These are phyloP conservation scores for Eulemur mongoz DNA, from an alignment of 2,797 vertebrate species.

Conservation along the genomic window DNA sequence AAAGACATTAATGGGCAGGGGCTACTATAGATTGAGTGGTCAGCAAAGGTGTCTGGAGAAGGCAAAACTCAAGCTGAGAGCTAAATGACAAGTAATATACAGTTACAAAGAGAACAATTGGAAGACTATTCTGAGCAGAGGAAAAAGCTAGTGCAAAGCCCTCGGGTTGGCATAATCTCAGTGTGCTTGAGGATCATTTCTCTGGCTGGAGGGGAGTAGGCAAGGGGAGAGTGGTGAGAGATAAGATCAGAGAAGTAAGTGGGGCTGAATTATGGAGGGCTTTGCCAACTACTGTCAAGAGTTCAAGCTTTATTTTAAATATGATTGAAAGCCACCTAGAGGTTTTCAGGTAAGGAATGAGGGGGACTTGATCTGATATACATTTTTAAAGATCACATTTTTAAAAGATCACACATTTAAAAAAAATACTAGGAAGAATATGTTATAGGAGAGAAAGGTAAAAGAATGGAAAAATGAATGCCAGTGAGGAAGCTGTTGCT, in stretches of 20 bases:
- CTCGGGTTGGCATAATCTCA: background rate
- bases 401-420: background rate
- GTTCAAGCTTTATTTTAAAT: conserved; percentile 1
- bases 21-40: background rate
- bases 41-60: background rate
- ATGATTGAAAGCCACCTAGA: background rate
- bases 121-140: background rate
- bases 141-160: background rate
- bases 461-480: background rate
- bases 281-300: background rate
- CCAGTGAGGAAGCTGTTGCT: background rate
- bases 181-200: background rate
- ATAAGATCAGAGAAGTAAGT: background rate
- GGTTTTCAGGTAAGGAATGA: background rate
- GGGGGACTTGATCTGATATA: background rate
- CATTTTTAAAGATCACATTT: background rate
- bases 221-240: background rate
- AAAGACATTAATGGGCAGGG: background rate
- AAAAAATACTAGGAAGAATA: background rate
- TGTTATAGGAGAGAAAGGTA: background rate
- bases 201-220: background rate
- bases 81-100: background rate
- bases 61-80: background rate
- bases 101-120: background rate
- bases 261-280: background rate